Evolutionary conservation across 1,140 invertebrate species (phyloP).

Genomic region (Ganaspis sp.): DNA sequence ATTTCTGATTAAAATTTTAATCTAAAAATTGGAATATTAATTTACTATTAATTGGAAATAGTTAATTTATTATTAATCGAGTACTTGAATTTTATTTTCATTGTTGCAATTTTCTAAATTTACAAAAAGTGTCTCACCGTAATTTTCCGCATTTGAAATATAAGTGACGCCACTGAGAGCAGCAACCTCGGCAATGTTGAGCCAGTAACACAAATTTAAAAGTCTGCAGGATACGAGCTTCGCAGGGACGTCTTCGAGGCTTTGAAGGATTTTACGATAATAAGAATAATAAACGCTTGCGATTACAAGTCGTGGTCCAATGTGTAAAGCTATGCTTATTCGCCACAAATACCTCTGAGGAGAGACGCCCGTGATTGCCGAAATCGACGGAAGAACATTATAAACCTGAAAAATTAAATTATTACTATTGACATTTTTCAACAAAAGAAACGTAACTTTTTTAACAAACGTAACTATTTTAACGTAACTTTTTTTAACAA

Average conservation of each 20-base stretch:
- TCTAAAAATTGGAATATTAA: too few relatives aligned
- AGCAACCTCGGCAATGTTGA: conserved; percentile 89
- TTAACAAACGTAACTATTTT: too few relatives aligned
- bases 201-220: conserved; percentile 87
- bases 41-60: too few relatives aligned
- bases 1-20: too few relatives aligned
- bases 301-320: conserved; percentile 90
- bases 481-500: too few relatives aligned
- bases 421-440: conserved; percentile 26
- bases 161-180: conserved; percentile 92
- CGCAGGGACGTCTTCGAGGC: conserved; percentile 76
- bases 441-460: too few relatives aligned
- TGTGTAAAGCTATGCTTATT: conserved; percentile 91
- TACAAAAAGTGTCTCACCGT: conserved; percentile 83
- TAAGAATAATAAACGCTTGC: conserved; percentile 90
- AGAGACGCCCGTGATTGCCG: conserved; percentile 92
- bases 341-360: conserved; percentile 95
- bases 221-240: conserved; percentile 77
- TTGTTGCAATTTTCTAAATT: too few relatives aligned
- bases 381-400: conserved; percentile 94
- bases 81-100: too few relatives aligned
- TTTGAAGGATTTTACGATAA: conserved; percentile 82
- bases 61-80: too few relatives aligned
- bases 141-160: conserved; percentile 95
- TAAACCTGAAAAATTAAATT: conserved; percentile 83